Evolutionary conservation across 2,113 vertebrate genomes (phyloP), one percentile per base, ranked within the genome.

Genomic region (Erythrolamprus reginae): DNA sequence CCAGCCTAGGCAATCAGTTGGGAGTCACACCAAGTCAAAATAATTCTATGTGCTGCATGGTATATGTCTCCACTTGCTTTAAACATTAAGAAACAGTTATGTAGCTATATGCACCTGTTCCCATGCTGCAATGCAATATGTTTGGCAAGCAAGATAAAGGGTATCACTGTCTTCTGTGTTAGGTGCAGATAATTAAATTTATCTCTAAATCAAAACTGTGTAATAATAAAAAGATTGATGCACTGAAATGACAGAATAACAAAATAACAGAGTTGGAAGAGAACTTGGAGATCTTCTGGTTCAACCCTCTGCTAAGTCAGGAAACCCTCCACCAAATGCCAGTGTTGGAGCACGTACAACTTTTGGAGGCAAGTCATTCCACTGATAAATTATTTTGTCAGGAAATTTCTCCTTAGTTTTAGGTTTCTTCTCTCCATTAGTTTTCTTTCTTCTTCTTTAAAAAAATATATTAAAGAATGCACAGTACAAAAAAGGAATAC

Each of bases 211-310:
- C 85, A 90, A 90, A 90, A 50, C n/a, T 86, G 8, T 82, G 4
- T 87, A 50, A 58, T 91, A 87, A 24, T 88, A 50, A n/a, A n/a
- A n/a, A n/a, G 86, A 65, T n/a, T 91, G 65, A 3, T 70, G 82
- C 21, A 82, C 5, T 87, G 42, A 45, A 86, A 33, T n/a, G n/a
- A 61, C 26, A 61, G 21, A 55, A 26, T 58, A 58, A 58, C 56
- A 58, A n/a, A 65, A 65, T n/a, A 65, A 65, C 28, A n/a, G 28
- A 15, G 61, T 17, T 33, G 61, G 12, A 65, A 33, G 61, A 13
- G 28, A 65, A 4, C 5, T 65, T 65, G 28, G 13, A 65, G 28
- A 2, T 33, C 61, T 65, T 65, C 61, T 33, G 12, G 28, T 65
- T 4, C 28, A 65, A 65, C 28, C 12, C 28, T 4, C 12, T n/a